These are phyloP conservation scores for Copidosoma aretas DNA, from an alignment of 2,888 invertebrate genomes.

Conservation along the genomic window DNA sequence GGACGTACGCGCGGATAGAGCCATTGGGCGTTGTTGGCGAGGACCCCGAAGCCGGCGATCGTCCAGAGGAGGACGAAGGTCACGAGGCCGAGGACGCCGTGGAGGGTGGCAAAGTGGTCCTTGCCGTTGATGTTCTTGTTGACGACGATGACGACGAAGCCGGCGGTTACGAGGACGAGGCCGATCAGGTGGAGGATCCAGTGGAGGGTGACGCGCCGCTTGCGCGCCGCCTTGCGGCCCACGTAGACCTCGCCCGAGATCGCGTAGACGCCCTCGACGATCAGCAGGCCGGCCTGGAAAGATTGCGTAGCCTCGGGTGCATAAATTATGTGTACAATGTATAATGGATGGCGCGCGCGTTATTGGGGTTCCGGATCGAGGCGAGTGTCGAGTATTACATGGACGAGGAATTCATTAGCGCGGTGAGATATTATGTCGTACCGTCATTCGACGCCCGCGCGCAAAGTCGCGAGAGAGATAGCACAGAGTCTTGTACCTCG, in stretches of 20 bases:
- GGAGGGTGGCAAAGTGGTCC: slow-evolving; percentile 51
- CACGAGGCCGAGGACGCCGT: slow-evolving; percentile 52
- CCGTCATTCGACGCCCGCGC: too few relatives aligned
- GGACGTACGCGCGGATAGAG: slow-evolving; percentile 54
- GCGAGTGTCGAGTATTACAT: too few relatives aligned
- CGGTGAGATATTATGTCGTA: too few relatives aligned
- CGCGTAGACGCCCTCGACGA: slow-evolving; percentile 54
- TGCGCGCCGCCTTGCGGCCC: slow-evolving; percentile 47
- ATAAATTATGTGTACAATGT: too few relatives aligned
- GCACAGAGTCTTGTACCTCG: too few relatives aligned
- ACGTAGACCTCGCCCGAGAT: slow-evolving; percentile 56
- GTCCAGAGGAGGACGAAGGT: slow-evolving; percentile 49
- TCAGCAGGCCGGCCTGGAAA: slow-evolving; percentile 52
- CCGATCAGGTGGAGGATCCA: slow-evolving; percentile 55
- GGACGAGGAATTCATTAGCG: too few relatives aligned
- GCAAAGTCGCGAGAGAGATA: too few relatives aligned
- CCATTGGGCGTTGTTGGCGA: slow-evolving; percentile 55
- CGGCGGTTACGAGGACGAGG: slow-evolving; percentile 48
- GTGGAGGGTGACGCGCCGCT: slow-evolving; percentile 52
- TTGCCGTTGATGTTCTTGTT: slow-evolving; percentile 47
- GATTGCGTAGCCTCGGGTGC: too few relatives aligned
- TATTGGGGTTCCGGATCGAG: too few relatives aligned
- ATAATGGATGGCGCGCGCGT: too few relatives aligned
- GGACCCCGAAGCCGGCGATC: slow-evolving; percentile 50
- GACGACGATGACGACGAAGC: slow-evolving; percentile 52